These are phyloP conservation scores for Criorhina ranunculi DNA, from an alignment of 2,888 invertebrate genomes.

Conservation along the genomic window DNA sequence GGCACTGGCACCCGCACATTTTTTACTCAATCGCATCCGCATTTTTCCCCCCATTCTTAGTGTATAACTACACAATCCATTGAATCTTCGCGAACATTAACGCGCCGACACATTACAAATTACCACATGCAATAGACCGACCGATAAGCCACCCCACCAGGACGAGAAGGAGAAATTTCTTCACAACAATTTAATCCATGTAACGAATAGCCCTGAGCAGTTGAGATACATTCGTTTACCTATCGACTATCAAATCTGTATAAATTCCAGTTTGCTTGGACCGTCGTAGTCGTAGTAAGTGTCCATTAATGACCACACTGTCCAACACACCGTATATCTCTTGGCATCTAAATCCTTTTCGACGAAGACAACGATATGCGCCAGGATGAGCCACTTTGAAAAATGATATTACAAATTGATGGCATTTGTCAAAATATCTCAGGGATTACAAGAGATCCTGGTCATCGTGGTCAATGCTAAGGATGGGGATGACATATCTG, in stretches of 20 bases:
- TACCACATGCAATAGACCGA: constrained; percentile 32
- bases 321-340: neutral
- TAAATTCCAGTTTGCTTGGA: constrained; percentile 46
- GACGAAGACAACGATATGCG: constrained; percentile 39
- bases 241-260: constrained; percentile 74
- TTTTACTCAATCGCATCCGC: constrained; percentile 61
- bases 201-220: constrained; percentile 71
- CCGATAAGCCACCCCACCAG: neutral
- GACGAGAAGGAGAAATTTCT: constrained; percentile 10
- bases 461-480: constrained; percentile 47
- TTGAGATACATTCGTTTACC: constrained; percentile 73
- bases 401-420: constrained; percentile 84
- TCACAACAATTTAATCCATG: constrained; percentile 73
- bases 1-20: constrained; percentile 59
- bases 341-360: constrained; percentile 11
- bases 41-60: constrained; percentile 29
- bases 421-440: constrained; percentile 84
- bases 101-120: constrained; percentile 64
- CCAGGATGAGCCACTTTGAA: constrained; percentile 79
- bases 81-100: constrained; percentile 61
- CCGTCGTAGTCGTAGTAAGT: constrained; percentile 81
- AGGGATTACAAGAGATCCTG: constrained; percentile 64
- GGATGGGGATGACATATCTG: constrained; percentile 59
- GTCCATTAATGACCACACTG: constrained; percentile 83
- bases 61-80: constrained; percentile 9